phyloP scores from a whole-genome alignment of 2,888 invertebrate genomes.

The Pecten maximus region DNA sequence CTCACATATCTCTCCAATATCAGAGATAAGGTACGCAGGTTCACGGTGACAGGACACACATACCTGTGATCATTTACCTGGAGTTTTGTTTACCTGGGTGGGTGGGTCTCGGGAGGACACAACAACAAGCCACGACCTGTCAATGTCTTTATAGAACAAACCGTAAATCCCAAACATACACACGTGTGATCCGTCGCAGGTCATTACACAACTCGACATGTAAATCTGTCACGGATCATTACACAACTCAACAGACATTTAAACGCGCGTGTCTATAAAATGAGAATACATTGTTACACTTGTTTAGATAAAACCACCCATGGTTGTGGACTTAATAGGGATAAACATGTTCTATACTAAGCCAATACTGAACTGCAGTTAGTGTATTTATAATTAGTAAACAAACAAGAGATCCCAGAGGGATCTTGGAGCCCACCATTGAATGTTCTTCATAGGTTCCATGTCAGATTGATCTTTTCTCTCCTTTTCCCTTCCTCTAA shows the following conservation, averaged over 20 bases:
- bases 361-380: too few relatives aligned
- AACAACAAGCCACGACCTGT: not conserved
- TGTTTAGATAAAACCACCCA: not conserved
- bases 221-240: not conserved
- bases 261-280: not conserved
- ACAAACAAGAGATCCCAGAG: too few relatives aligned
- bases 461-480: too few relatives aligned
- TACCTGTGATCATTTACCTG: not conserved
- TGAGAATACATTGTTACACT: not conserved
- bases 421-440: too few relatives aligned
- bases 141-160: not conserved
- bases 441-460: too few relatives aligned
- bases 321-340: not conserved
- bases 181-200: not conserved
- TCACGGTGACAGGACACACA: not conserved
- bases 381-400: too few relatives aligned
- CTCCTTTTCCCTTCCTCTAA: too few relatives aligned
- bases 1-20: not conserved
- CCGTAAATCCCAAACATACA: not conserved
- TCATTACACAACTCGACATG: not conserved
- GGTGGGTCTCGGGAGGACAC: constrained; percentile 26
- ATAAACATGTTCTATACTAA: too few relatives aligned
- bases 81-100: not conserved
- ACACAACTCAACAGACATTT: not conserved
- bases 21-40: not conserved